Percentiles rank a stretch among this genome's conserved stretches.
These are phyloP conservation scores for Pentamera pediparva DNA, from an alignment of 53 echinoderm and acorn worm species.

Conservation along the genomic window DNA sequence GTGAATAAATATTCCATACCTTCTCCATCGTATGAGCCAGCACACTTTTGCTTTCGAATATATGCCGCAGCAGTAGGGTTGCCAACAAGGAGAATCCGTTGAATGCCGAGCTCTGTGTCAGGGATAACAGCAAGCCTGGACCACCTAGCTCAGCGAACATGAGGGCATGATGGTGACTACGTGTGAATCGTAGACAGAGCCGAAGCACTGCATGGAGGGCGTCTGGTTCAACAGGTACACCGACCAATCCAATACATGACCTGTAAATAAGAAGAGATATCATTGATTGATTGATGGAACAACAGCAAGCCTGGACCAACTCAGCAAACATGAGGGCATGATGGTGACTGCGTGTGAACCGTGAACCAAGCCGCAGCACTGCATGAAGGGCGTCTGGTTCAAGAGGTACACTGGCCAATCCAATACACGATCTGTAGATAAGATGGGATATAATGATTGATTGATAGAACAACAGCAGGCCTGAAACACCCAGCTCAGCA, in stretches of 20 bases:
- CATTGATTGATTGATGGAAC: neutral
- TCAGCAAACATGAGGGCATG: conserved; percentile 88
- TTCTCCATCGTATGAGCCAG: conserved; percentile 91
- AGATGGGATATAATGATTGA: no score
- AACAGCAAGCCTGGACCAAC: no score
- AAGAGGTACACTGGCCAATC: conserved; percentile 83
- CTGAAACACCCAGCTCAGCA: conserved; percentile 84
- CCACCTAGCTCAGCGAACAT: conserved; percentile 90
- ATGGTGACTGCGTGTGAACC: conserved; percentile 85
- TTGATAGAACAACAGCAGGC: conserved; percentile 69
- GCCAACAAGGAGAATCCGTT: conserved; percentile 80
- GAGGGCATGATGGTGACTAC: conserved; percentile 70
- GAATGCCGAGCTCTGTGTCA: conserved; percentile 76
- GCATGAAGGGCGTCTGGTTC: conserved; percentile 94
- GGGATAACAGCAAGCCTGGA: conserved; percentile 69
- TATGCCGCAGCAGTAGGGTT: conserved; percentile 83
- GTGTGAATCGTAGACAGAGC: conserved; percentile 86
- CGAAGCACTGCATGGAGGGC: conserved; percentile 88
- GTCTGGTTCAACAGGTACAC: conserved; percentile 91
- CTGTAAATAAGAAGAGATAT: conserved; percentile 19
- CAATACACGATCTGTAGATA: conserved; percentile 87
- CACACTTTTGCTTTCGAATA: conserved; percentile 76
- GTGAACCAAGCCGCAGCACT: conserved; percentile 74
- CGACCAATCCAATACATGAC: conserved; percentile 85
- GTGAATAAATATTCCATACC: conserved; percentile 23